phyloP scores from a whole-genome alignment of 92 coral and sea anemone genomes.

The Blastomussa wellsi region DNA sequence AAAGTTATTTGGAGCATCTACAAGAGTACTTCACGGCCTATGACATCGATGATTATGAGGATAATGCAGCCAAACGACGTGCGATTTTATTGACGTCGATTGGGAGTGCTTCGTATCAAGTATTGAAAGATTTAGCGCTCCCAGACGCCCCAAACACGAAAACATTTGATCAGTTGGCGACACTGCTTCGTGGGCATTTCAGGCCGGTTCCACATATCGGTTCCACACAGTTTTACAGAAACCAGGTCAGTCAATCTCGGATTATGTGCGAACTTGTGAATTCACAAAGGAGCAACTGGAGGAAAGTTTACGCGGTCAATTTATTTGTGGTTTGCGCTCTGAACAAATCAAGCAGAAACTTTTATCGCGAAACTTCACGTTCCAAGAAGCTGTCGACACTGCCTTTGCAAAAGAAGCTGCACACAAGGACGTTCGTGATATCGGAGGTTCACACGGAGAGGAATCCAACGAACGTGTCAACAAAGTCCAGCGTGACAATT shows the following conservation, averaged over 20 bases:
- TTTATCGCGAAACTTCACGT: neutral
- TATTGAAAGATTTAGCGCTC: slow-evolving; percentile 17
- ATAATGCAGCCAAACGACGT: slow-evolving; percentile 21
- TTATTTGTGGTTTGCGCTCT: slow-evolving; percentile 40
- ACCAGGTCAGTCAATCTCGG: too few relatives aligned
- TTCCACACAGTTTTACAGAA: too few relatives aligned
- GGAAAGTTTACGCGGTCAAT: slow-evolving; percentile 42
- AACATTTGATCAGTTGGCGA: too few relatives aligned
- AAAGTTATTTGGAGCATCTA: too few relatives aligned
- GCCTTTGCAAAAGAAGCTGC: neutral
- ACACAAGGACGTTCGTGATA: too few relatives aligned
- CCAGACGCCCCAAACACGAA: slow-evolving; percentile 26
- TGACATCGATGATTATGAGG: neutral
- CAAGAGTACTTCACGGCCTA: too few relatives aligned
- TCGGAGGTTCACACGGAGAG: too few relatives aligned
- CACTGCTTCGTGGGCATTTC: too few relatives aligned
- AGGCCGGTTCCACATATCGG: too few relatives aligned
- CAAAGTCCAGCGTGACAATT: too few relatives aligned
- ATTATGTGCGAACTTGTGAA: too few relatives aligned
- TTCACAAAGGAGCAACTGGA: slow-evolving; percentile 32
- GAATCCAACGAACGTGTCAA: too few relatives aligned
- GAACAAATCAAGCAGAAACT: slow-evolving; percentile 24
- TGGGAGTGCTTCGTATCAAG: slow-evolving; percentile 15
- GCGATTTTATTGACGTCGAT: slow-evolving; percentile 18
- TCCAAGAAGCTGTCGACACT: slow-evolving; percentile 7